Base-by-base conservation (phyloP, 1,140 invertebrate genomes). In the Orius laevigatus region DNA sequence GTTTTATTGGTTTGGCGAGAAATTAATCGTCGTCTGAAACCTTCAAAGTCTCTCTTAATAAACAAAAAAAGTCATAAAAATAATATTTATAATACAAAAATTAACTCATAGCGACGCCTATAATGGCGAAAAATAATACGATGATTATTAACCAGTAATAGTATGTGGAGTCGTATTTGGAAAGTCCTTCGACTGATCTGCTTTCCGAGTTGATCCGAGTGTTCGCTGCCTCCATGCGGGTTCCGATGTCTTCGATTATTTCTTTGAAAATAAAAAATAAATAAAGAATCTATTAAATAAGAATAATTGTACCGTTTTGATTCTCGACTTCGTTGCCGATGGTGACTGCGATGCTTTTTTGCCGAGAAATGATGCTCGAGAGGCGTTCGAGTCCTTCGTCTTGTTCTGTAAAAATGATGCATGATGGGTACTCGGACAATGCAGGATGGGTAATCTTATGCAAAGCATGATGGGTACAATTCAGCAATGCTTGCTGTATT, bases 241-340 rank as follows among this genome's bases (percentile, higher is more conserved):
- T 74, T 1, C 75, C 74, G 38, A 89, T 71, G 64, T 85, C 81
- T 57, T 86, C 82, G 47, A 89, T 71, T 50, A 89, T 73, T 60
- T 81, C 83, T 25, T n/a, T 85, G 57, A 12, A 47, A 47, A 14
- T 1, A 5, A 39, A 39, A 46, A 73, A 69, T 56, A 60, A 53
- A 54, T 56, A 47, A 45, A 48, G 49, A 41, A 48, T 52, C 47
- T 42, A 49, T 14, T 35, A 19, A 36, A 33, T 31, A 10, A 25
- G 15, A 36, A 50, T n/a, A 19, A 2, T 51, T 48, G 62, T 62
- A 84, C 81, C 80, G 70, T 85, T 84, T 56, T 89, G 84, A 54
- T 72, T 62, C 59, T 82, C 76, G 1, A 87, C 81, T 70, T 88
- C 84, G 59, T 69, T 71, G 18, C 76, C 73, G 55, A 88, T 81